A percentile compares a stretch with the other conserved stretches of the same genome.
Evolutionary conservation across 2,888 invertebrate species (phyloP).

Genomic region (Hecatera dysodea): DNA sequence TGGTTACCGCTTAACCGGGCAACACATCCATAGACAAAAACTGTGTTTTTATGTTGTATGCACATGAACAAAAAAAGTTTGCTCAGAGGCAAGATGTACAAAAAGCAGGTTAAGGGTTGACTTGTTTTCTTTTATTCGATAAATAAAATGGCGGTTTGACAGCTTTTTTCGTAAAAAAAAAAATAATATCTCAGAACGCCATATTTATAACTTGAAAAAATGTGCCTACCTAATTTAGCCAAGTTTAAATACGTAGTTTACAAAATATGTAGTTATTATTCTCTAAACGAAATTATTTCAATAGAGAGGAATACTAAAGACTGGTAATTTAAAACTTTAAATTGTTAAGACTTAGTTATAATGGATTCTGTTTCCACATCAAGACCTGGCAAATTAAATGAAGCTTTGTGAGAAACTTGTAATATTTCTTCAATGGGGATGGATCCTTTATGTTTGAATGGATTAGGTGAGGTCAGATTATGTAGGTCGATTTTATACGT

Average conservation of each 20-base stretch:
- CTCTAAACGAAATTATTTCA: conserved; percentile 29
- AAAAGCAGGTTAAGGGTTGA: no score
- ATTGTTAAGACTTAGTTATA: conserved; percentile 59
- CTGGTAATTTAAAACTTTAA: conserved; percentile 48
- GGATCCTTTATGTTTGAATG: conserved; percentile 18
- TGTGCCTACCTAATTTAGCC: no score
- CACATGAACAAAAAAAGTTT: no score
- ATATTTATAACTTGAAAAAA: no score
- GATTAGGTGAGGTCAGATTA: conserved; percentile 43
- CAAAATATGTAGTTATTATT: conserved; percentile 20
- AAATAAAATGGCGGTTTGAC: no score
- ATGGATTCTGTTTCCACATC: conserved; percentile 58
- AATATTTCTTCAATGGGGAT: conserved; percentile 42
- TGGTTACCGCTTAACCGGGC: no score
- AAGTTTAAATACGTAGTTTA: conserved; percentile 3
- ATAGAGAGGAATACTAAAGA: conserved; percentile 37
- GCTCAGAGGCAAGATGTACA: no score
- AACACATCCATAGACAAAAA: no score
- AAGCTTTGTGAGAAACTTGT: conserved; percentile 46
- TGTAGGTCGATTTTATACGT: conserved; percentile 56
- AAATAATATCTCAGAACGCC: no score
- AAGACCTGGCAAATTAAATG: conserved; percentile 55
- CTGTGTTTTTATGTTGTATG: no score
- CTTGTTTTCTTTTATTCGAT: no score
- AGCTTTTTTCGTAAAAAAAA: no score